These are phyloP conservation scores for Tetramorium parvispinum DNA, from an alignment of 1,140 invertebrate genomes.

Conservation along the genomic window DNA sequence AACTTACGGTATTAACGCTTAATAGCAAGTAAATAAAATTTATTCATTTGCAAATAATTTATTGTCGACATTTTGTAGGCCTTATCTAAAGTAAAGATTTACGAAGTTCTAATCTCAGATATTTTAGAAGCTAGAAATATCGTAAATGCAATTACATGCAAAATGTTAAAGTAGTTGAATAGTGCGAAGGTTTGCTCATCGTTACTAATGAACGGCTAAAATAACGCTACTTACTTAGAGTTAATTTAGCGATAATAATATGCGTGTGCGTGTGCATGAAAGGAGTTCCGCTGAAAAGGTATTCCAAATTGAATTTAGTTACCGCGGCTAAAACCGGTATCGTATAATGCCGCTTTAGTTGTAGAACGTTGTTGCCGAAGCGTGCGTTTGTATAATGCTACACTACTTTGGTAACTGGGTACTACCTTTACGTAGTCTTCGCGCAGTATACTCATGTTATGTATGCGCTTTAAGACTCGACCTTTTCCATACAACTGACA, in stretches of 20 bases:
- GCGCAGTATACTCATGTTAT: slow-evolving; percentile 45
- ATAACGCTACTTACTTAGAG: slow-evolving; percentile 38
- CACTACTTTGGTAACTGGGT: slow-evolving; percentile 47
- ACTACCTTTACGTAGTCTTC: slow-evolving; percentile 23
- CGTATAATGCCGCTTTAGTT: slow-evolving; percentile 60
- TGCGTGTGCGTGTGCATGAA: slow-evolving; percentile 43
- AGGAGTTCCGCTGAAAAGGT: slow-evolving; percentile 68
- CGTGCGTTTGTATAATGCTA: slow-evolving; percentile 65
- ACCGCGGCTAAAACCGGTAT: slow-evolving; percentile 47
- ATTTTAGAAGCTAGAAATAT: neutral
- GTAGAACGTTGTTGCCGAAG: slow-evolving; percentile 26
- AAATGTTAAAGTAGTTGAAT: neutral
- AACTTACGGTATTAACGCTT: neutral
- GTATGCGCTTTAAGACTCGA: slow-evolving; percentile 62
- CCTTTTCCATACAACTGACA: slow-evolving; percentile 49
- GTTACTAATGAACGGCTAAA: neutral
- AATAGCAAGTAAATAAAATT: neutral
- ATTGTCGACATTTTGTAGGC: neutral
- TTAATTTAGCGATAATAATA: slow-evolving; percentile 54
- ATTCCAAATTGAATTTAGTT: slow-evolving; percentile 68
- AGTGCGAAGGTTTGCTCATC: neutral
- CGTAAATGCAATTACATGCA: neutral
- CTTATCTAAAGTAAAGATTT: neutral
- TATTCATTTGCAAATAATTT: neutral
- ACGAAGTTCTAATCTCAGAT: neutral